Evolutionary conservation across 2,797 vertebrate genomes (phyloP).

Genomic region (Enteromius trimaculatus): DNA sequence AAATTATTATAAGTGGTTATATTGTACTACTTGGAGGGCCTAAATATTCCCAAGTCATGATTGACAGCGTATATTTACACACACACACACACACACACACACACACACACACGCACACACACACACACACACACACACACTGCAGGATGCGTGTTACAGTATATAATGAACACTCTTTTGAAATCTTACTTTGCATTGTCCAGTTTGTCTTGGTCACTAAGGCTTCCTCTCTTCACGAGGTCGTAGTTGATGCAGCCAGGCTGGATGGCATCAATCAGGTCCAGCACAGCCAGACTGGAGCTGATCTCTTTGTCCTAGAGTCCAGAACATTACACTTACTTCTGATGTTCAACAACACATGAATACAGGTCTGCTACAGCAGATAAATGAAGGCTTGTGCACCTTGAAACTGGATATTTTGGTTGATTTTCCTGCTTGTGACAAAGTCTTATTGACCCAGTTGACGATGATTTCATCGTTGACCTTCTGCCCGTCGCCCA

Average conservation of each 20-base stretch:
- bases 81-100: no score
- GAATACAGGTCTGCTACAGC: neutral
- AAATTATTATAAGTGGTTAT: no score
- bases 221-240: slow-evolving; percentile 83
- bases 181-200: slow-evolving; percentile 90
- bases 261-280: slow-evolving; percentile 95
- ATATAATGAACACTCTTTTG: neutral
- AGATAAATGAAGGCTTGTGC: neutral
- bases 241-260: slow-evolving; percentile 92
- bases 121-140: no score
- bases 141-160: neutral
- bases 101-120: no score
- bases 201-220: slow-evolving; percentile 88
- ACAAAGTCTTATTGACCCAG: slow-evolving; percentile 91
- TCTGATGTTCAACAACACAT: slow-evolving; percentile 8
- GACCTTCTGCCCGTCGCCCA: slow-evolving; percentile 89
- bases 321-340: slow-evolving; percentile 39
- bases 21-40: no score
- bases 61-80: neutral
- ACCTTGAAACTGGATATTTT: slow-evolving; percentile 95
- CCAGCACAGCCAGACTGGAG: slow-evolving; percentile 89
- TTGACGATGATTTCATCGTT: slow-evolving; percentile 92
- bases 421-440: slow-evolving; percentile 85
- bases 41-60: neutral
- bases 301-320: slow-evolving; percentile 89